phyloP scores from a whole-genome alignment of 2,797 vertebrate species.

The Anguilla anguilla region DNA sequence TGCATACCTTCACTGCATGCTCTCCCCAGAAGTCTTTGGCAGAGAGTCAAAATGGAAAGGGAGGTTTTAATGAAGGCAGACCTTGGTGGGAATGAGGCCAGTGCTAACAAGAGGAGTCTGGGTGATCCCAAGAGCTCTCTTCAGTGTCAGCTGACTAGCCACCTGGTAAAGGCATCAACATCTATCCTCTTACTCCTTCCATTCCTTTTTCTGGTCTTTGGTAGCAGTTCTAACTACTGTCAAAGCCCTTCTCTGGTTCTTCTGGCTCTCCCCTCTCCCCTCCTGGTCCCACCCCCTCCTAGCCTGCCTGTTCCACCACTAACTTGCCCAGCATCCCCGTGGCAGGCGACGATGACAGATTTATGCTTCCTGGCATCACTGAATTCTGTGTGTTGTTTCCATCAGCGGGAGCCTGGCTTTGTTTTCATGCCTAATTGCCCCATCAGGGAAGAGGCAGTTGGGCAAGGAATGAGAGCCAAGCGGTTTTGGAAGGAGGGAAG shows the following conservation, averaged over 20 bases:
- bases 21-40: too few species aligned
- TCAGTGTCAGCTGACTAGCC: slow-evolving; percentile 54
- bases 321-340: slow-evolving; percentile 61
- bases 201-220: slow-evolving; percentile 52
- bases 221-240: slow-evolving; percentile 65
- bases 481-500: background rate
- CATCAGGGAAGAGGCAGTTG: slow-evolving; percentile 20
- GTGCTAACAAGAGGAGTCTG: slow-evolving; percentile 58
- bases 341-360: slow-evolving; percentile 67
- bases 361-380: slow-evolving; percentile 68
- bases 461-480: background rate
- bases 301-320: slow-evolving; percentile 55
- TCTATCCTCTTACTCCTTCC: slow-evolving; percentile 67
- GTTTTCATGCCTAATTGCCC: slow-evolving; percentile 45
- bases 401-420: slow-evolving; percentile 55
- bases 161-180: slow-evolving; percentile 73
- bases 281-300: slow-evolving; percentile 29
- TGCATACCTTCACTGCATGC: too few species aligned
- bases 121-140: slow-evolving; percentile 64
- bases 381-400: slow-evolving; percentile 62
- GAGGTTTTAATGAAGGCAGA: too few species aligned
- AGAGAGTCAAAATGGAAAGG: too few species aligned
- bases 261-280: slow-evolving; percentile 38
- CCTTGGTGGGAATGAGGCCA: slow-evolving; percentile 37
- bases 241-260: slow-evolving; percentile 61